Evolutionary conservation across 1,140 invertebrate genomes (phyloP).

Genomic region (Drosophila simulans): DNA sequence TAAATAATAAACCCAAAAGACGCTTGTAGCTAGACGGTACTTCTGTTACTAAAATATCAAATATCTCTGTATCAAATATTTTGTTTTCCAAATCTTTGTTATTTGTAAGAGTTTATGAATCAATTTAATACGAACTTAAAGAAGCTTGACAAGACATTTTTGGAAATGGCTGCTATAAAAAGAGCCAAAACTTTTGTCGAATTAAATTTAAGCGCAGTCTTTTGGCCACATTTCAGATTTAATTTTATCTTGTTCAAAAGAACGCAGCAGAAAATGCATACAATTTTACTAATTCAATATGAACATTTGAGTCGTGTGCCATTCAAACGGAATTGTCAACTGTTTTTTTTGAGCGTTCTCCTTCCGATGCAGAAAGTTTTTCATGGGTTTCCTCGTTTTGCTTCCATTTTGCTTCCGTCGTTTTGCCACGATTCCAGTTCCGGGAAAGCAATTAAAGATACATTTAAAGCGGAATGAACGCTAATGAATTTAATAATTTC

Average conservation of each 20-base stretch:
- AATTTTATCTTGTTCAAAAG: slow-evolving; percentile 37
- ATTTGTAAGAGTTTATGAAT: neutral
- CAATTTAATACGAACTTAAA: neutral
- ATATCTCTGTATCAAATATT: neutral
- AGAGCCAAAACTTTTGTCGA: slow-evolving; percentile 1
- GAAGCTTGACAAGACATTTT: neutral
- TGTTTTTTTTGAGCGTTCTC: slow-evolving; percentile 34
- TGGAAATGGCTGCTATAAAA: neutral
- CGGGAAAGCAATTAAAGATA: slow-evolving; percentile 61
- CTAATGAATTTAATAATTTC: slow-evolving; percentile 63
- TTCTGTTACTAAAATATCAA: neutral
- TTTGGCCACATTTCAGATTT: slow-evolving; percentile 11
- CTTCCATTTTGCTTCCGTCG: slow-evolving; percentile 1
- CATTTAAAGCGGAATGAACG: slow-evolving; percentile 41
- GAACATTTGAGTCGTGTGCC: slow-evolving; percentile 29
- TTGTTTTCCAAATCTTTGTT: neutral
- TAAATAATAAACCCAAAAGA: slow-evolving; percentile 31
- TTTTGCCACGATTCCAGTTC: slow-evolving; percentile 35
- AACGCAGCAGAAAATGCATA: slow-evolving; percentile 25
- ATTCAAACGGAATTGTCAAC: slow-evolving; percentile 36
- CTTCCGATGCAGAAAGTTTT: slow-evolving; percentile 28
- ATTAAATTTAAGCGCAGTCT: slow-evolving; percentile 7
- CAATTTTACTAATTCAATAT: slow-evolving; percentile 57
- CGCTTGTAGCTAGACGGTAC: neutral
- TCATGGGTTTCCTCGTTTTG: slow-evolving; percentile 26